Base-by-base conservation (phyloP, 2,888 invertebrate genomes). In the Ormyrus nitidulus region DNA sequence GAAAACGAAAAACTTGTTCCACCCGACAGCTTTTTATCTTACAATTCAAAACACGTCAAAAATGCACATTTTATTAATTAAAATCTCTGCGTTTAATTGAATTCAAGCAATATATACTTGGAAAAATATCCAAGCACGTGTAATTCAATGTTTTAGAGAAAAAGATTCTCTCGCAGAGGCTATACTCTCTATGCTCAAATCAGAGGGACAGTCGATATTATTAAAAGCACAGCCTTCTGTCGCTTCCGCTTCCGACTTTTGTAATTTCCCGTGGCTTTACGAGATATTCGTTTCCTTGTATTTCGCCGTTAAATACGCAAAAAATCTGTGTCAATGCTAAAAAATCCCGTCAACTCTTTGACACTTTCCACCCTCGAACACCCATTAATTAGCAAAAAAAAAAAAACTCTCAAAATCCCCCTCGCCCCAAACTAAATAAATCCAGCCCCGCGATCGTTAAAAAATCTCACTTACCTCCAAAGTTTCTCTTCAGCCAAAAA, bases 211-310 rank as follows among this genome's bases (percentile, higher is more conserved):
- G 86, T 86, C 86, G 85, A 87, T 87, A 88, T 88, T 89, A 89
- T 90, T 89, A 89, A 89, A 89, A 90, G 87, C 88, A 85, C 87
- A 85, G 86, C 86, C 86, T 87, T 88, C 88, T 86, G 84, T 84
- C 85, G 86, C 86, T 85, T 88, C 87, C 88, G 86, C 83, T 89
- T 89, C 89, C 89, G 90, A 90, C 90, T 89, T 90, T 90, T 89
- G 89, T 89, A 89, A 90, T 90, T 90, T 90, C 90, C 90, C 89
- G 86, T 86, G 85, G 87, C 87, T 89, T 86, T 86, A 86, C 83
- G 77, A 80, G 80, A 79, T 78, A 81, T 82, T 80, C 81, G 77
- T 79, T 82, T 82, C 70, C 71, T 51, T 49, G 64, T 54, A 74
- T 62, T 80, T 80, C 53, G n/a, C 65, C 59, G 59, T 58, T 75